Conservation (phyloP, 2,888 invertebrate genomes). For the Troides helena region DNA sequence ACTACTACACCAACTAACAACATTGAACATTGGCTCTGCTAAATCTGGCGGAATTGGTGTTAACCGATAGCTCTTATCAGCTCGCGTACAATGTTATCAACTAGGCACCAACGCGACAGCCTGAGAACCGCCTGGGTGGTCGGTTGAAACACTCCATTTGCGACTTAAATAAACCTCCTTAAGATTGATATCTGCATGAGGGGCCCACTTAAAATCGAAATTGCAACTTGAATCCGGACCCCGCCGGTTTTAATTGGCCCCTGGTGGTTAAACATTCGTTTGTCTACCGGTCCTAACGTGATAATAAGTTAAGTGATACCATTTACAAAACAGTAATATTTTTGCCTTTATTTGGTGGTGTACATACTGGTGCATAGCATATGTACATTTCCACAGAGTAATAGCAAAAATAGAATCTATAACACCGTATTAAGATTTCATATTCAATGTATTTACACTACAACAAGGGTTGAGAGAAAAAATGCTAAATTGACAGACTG, state of each 20-base stretch:
- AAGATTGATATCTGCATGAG: conserved; percentile 16
- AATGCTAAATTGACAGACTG: conserved; percentile 22
- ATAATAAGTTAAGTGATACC: conserved; percentile 30
- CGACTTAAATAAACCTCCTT: conserved; percentile 8
- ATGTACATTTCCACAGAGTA: background rate
- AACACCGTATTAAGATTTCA: conserved; percentile 8
- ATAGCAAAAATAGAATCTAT: conserved; percentile 10
- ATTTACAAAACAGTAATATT: conserved; percentile 21
- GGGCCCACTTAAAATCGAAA: conserved; percentile 5
- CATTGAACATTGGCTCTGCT: conserved; percentile 5
- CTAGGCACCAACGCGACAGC: conserved; percentile 14
- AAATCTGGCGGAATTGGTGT: conserved; percentile 22
- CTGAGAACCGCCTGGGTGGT: conserved; percentile 29
- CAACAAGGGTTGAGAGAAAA: conserved; percentile 4
- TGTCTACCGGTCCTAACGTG: conserved; percentile 13
- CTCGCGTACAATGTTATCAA: conserved; percentile 22
- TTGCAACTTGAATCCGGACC: conserved; percentile 15
- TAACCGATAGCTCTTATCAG: conserved; percentile 26
- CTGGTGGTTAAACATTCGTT: conserved; percentile 27
- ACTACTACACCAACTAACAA: conserved; percentile 3
- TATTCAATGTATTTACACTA: conserved; percentile 3
- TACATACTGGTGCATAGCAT: conserved; percentile 8
- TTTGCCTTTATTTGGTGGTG: conserved; percentile 26
- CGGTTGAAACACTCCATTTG: conserved; percentile 17
- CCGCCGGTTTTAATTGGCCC: conserved; percentile 23